Evolutionary conservation across 2,888 invertebrate genomes (phyloP).

Genomic region (Sphaerophoria taeniata): DNA sequence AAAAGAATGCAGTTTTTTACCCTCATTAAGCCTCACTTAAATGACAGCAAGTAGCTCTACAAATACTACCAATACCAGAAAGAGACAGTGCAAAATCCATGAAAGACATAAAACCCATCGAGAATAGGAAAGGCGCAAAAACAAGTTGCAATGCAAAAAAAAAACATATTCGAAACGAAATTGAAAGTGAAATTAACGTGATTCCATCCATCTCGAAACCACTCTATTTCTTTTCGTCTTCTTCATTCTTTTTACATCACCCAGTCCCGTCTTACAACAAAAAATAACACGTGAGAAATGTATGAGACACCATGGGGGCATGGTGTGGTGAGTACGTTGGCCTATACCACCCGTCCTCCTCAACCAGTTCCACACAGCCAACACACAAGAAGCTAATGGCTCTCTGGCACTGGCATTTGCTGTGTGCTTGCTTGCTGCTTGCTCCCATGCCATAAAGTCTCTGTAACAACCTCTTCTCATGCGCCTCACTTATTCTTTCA

Average conservation of each 20-base stretch:
- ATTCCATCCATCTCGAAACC: constrained; percentile 35
- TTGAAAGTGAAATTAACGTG: constrained; percentile 71
- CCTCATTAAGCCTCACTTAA: constrained; percentile 3
- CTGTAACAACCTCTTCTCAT: background rate
- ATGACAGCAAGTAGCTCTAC: constrained; percentile 1
- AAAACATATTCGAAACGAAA: constrained; percentile 57
- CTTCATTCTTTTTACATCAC: background rate
- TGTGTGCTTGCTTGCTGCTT: constrained; percentile 2
- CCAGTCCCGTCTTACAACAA: constrained; percentile 25
- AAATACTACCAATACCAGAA: background rate
- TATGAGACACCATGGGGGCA: constrained; percentile 35
- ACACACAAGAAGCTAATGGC: constrained; percentile 58
- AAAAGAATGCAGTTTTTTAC: constrained; percentile 50
- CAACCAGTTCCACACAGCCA: constrained; percentile 39
- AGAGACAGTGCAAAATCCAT: background rate
- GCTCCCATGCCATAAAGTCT: background rate
- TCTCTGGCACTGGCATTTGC: background rate
- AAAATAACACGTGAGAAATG: constrained; percentile 25
- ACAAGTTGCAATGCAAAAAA: constrained; percentile 29
- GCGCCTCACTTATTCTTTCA: background rate
- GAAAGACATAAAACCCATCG: constrained; percentile 2
- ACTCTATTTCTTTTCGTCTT: constrained; percentile 31
- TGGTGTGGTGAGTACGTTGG: constrained; percentile 57
- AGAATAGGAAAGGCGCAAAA: constrained; percentile 31
- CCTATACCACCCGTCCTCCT: constrained; percentile 14